Evolutionary conservation across 2,797 vertebrate genomes (phyloP), one percentile per base, ranked within the genome.

Genomic region (Danio jaintianensis): DNA sequence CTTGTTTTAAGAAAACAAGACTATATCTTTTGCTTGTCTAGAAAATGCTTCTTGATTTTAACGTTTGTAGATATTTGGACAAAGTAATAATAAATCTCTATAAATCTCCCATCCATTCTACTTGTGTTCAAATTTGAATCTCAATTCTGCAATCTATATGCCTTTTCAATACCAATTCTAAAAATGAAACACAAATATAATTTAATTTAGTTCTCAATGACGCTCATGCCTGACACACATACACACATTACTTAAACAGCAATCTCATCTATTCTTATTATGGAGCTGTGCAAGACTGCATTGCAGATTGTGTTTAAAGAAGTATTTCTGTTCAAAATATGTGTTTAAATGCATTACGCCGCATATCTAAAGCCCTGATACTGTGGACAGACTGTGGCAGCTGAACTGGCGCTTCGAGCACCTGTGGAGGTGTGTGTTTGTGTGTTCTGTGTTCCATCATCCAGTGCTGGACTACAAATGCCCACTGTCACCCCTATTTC

Each of bases 401-500:
- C 61, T 38, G n/a, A 36, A 29, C 61, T 64, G 73, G 61, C 38
- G 29, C 42, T 64, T 64, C 53, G 64, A 48, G 42, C 43, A 78
- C 75, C 40, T 68, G 80, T 70, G 74, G 56, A 64, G 58, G 70
- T 68, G 69, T 63, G 62, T 71, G 59, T 16, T 66, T 70, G 69
- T 77, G 67, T 69, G 67, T 48, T 53, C 38, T 83, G 75, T 74
- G 64, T 80, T 81, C 74, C 71, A 83, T 84, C 79, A 79, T 71
- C 75, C 78, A 75, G 75, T 43, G 69, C 66, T 61, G 84, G 85
- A 88, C 89, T 68, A 83, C 87, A 83, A 86, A 88, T 89, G 88
- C 89, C 89, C 45, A 71, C 5, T 80, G 84, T 89, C 89, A 85
- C 87, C 89, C 76, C 92, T 84, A 91, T 92, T 93, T 92, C 92